A percentile compares a stretch with the other conserved stretches of the same genome.
phyloP scores from a whole-genome alignment of 2,797 vertebrate genomes.

The Anas capensis region DNA sequence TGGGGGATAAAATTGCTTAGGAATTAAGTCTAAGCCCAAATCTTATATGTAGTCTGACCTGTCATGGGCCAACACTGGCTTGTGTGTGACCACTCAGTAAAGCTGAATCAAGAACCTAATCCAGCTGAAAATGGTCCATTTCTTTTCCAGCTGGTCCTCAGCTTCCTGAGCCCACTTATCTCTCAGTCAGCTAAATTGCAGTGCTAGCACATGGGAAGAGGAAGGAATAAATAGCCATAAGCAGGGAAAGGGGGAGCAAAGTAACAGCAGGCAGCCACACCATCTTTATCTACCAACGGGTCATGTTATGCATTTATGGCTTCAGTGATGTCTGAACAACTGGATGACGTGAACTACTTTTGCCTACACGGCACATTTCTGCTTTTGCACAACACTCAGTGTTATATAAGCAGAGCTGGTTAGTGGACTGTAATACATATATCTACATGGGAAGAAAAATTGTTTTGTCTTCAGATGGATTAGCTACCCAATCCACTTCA shows the following conservation, averaged over 20 bases:
- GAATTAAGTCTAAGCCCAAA: background rate
- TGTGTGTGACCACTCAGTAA: accelerated
- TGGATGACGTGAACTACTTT: background rate
- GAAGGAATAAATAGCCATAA: background rate
- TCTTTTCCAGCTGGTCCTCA: background rate
- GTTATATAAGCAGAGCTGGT: background rate
- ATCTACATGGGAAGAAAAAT: background rate
- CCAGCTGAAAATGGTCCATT: background rate
- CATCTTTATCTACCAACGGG: background rate
- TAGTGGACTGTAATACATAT: background rate
- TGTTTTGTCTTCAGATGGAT: background rate
- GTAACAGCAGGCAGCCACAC: background rate
- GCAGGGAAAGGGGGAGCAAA: accelerated
- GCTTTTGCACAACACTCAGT: background rate
- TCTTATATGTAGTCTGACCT: background rate
- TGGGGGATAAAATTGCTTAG: background rate
- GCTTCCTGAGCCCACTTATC: background rate
- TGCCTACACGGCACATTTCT: background rate
- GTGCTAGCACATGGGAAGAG: background rate
- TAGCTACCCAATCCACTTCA: background rate
- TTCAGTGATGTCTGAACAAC: background rate
- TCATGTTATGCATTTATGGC: background rate
- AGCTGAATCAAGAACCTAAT: background rate
- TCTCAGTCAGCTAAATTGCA: background rate
- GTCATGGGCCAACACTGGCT: background rate